phyloP scores from a whole-genome alignment of 2,797 vertebrate genomes.

The Melanotaenia boesemani region DNA sequence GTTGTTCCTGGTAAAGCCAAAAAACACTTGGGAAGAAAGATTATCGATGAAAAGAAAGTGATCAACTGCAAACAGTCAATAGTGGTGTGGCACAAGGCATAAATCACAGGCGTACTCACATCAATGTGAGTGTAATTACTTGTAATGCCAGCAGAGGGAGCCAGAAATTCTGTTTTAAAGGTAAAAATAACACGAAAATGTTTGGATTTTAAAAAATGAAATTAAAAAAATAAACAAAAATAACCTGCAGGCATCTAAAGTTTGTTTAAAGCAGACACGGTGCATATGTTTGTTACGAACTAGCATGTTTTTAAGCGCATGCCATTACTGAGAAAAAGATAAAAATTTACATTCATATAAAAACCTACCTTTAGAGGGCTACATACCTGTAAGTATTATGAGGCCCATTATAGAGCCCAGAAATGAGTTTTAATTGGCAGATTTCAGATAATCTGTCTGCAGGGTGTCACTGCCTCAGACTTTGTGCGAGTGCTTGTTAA shows the following conservation, averaged over 20 bases:
- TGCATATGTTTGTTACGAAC: background rate
- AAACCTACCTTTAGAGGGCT: background rate
- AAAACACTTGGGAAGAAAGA: background rate
- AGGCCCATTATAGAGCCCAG: background rate
- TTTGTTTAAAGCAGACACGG: background rate
- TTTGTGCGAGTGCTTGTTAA: constrained; percentile 6
- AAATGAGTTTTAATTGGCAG: constrained; percentile 2
- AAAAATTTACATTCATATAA: background rate
- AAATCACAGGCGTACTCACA: background rate
- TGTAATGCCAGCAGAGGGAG: background rate
- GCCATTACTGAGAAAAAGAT: background rate
- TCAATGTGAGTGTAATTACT: background rate
- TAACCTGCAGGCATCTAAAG: background rate
- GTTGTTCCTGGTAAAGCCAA: background rate
- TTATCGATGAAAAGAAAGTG: background rate
- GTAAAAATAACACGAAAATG: background rate
- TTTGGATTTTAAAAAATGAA: background rate
- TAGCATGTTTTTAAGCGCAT: background rate
- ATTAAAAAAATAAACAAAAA: background rate
- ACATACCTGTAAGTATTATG: background rate
- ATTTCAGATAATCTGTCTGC: constrained; percentile 3
- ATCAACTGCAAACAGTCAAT: background rate
- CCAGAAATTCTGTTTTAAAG: background rate
- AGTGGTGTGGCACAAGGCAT: background rate
- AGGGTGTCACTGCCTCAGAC: background rate